Percentiles rank a stretch among this genome's conserved stretches.
Evolutionary conservation across 2,113 vertebrate species (phyloP).

Genomic region (Gopherus flavomarginatus): DNA sequence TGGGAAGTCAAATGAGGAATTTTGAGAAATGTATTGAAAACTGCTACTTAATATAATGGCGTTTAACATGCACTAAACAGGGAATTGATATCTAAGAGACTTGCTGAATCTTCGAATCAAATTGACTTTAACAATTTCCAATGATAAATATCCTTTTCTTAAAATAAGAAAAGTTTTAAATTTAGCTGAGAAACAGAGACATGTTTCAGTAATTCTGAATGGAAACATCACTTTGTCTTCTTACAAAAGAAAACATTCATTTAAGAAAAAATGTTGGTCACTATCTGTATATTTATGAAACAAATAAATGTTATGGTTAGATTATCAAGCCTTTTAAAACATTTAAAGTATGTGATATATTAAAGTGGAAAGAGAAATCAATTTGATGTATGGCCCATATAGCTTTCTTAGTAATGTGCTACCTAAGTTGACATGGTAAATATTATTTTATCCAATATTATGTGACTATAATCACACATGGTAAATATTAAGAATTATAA

Average conservation of each 20-base stretch:
- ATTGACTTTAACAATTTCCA: conserved; percentile 7
- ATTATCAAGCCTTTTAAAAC: not conserved
- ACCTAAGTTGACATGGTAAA: not conserved
- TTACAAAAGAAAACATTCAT: not conserved
- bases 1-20: conserved; percentile 81
- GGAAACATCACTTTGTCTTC: not conserved
- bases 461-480: not conserved
- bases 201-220: not conserved
- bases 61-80: conserved; percentile 65
- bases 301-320: not conserved
- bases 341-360: not conserved
- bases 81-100: conserved; percentile 66
- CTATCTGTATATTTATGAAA: not conserved
- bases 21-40: conserved; percentile 82
- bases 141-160: conserved; percentile 5
- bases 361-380: not conserved
- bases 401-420: not conserved
- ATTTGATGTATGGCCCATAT: not conserved
- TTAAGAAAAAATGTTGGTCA: not conserved
- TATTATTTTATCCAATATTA: not conserved
- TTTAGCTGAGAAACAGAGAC: not conserved
- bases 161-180: conserved; percentile 9
- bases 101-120: conserved; percentile 4
- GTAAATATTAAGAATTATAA: conserved; percentile 24
- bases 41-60: conserved; percentile 74